Conservation (phyloP, 2,113 vertebrate genomes). For the Ellobius talpinus region DNA sequence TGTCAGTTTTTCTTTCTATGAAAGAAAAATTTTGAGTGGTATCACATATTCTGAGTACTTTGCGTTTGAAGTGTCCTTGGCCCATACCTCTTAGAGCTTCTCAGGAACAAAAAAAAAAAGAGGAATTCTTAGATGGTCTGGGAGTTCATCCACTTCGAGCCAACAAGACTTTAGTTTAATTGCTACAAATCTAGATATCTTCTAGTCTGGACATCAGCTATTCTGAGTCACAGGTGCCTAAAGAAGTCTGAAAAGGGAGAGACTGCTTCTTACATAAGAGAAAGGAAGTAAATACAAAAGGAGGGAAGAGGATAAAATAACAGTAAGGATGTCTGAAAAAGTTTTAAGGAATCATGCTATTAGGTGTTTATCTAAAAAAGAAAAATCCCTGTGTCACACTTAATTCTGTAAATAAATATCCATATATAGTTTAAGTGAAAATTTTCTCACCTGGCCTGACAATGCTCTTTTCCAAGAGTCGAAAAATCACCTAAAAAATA, state of each 20-base stretch:
- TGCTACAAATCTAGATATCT: neutral
- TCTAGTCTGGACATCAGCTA: neutral
- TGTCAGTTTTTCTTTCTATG: neutral
- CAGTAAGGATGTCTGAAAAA: neutral
- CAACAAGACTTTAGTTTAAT: neutral
- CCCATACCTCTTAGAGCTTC: neutral
- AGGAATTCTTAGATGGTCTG: neutral
- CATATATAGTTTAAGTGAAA: neutral
- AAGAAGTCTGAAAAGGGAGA: neutral
- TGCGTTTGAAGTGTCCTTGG: neutral
- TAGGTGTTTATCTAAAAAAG: neutral
- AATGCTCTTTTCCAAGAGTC: neutral
- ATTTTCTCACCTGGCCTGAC: neutral
- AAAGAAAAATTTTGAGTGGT: neutral
- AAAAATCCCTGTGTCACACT: neutral
- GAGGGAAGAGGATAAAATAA: neutral
- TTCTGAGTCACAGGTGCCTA: neutral
- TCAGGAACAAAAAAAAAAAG: neutral
- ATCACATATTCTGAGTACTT: slow-evolving; percentile 2
- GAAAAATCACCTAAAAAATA: neutral
- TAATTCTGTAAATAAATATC: neutral
- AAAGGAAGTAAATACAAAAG: neutral
- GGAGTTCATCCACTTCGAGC: slow-evolving; percentile 4
- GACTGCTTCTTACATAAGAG: neutral
- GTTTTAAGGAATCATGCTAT: neutral